These are phyloP conservation scores for Cygnus atratus DNA, from an alignment of 2,113 vertebrate species.

Conservation along the genomic window DNA sequence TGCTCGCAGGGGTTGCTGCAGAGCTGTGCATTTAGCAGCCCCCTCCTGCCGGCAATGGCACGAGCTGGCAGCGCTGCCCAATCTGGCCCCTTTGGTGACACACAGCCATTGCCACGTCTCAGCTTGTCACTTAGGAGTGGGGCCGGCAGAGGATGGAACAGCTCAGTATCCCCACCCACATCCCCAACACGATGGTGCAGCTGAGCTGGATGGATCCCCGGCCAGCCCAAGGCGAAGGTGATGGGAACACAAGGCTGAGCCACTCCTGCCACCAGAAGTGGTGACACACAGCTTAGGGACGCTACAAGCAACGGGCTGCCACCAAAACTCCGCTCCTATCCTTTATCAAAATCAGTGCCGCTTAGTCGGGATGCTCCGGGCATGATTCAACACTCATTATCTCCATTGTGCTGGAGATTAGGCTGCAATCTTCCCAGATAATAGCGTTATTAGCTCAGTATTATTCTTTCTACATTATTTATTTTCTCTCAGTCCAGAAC, in stretches of 20 bases:
- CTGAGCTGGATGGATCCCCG: background rate
- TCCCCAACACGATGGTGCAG: background rate
- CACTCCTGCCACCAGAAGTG: background rate
- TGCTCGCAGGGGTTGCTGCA: background rate
- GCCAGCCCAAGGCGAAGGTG: background rate
- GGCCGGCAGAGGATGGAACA: background rate
- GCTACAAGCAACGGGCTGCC: background rate
- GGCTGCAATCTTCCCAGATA: conserved; percentile 36
- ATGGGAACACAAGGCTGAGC: background rate
- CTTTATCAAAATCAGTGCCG: background rate
- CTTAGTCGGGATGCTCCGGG: conserved; percentile 16
- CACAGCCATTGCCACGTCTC: background rate
- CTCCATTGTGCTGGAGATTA: conserved; percentile 35
- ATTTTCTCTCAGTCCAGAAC: conserved; percentile 9
- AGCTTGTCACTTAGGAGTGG: background rate
- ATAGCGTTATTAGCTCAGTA: conserved; percentile 36
- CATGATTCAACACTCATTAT: conserved; percentile 41
- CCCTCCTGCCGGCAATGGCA: background rate
- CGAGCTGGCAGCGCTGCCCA: background rate
- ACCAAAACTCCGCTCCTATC: background rate
- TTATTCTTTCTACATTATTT: conserved; percentile 54
- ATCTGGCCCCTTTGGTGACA: background rate
- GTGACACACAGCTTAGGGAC: background rate
- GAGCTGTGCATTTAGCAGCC: background rate
- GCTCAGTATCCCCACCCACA: rapidly evolving